Conservation (phyloP, 37 sponge, comb jelly and placozoan genomes). For the Crambe crambe region DNA sequence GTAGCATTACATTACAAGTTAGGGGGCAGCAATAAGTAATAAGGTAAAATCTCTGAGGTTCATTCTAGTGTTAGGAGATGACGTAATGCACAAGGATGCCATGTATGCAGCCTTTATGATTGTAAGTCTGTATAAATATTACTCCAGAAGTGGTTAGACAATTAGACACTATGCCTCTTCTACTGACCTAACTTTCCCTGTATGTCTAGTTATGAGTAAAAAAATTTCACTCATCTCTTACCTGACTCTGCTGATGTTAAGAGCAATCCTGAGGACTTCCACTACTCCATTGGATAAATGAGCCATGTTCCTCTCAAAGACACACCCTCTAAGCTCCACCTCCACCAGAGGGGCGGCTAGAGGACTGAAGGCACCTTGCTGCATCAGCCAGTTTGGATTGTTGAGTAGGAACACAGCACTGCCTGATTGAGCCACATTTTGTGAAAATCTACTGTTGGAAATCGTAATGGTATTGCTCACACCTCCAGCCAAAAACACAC, state of each 20-base stretch:
- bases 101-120: too few relatives aligned
- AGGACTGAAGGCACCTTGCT: not conserved
- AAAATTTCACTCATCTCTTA: conserved; percentile 9
- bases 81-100: too few relatives aligned
- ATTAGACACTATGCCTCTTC: too few relatives aligned
- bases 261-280: conserved; percentile 33
- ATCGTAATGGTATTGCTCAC: conserved; percentile 16
- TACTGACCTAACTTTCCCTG: too few relatives aligned
- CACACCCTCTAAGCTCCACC: conserved; percentile 16
- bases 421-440: conserved; percentile 49
- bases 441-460: conserved; percentile 10
- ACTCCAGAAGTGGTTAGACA: too few relatives aligned
- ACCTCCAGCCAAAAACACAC: conserved; percentile 22
- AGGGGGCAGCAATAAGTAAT: too few relatives aligned
- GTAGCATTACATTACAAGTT: too few relatives aligned
- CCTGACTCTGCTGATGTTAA: conserved; percentile 46
- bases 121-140: too few relatives aligned
- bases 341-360: conserved; percentile 23
- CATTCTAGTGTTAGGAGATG: too few relatives aligned
- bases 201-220: too few relatives aligned
- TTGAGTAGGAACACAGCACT: conserved; percentile 60
- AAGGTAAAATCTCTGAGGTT: too few relatives aligned
- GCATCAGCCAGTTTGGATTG: conserved; percentile 34
- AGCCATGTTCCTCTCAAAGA: conserved; percentile 26
- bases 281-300: conserved; percentile 41